Conservation (phyloP, 1,140 invertebrate species). For the Mamestra configurata region DNA sequence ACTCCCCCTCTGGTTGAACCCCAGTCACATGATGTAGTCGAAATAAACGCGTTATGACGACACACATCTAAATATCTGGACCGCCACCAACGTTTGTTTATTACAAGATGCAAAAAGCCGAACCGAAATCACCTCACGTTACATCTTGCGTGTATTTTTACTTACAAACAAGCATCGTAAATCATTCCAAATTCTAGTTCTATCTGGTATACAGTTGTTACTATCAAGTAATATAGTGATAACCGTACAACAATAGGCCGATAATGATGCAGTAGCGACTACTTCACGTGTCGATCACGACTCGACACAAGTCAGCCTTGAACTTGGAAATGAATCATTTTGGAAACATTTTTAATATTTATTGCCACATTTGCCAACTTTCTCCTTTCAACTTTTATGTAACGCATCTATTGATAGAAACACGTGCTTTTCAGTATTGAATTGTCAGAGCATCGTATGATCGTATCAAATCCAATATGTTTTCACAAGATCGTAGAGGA, state of each 20-base stretch:
- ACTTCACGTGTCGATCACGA: constrained; percentile 59
- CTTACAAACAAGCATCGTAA: constrained; percentile 7
- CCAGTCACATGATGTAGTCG: constrained; percentile 44
- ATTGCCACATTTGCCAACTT: constrained; percentile 47
- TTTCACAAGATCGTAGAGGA: not conserved
- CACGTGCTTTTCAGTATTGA: constrained; percentile 8
- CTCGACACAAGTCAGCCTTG: constrained; percentile 49
- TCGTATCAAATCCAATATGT: not conserved
- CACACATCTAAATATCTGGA: constrained; percentile 17
- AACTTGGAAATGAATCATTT: constrained; percentile 61
- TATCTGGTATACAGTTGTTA: constrained; percentile 33
- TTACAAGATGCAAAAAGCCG: constrained; percentile 40
- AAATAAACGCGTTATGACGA: constrained; percentile 46
- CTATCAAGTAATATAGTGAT: constrained; percentile 35
- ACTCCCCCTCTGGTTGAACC: constrained; percentile 32
- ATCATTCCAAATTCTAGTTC: constrained; percentile 28
- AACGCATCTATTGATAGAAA: constrained; percentile 7
- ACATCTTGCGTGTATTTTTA: constrained; percentile 2
- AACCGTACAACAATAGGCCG: constrained; percentile 20
- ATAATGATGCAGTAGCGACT: constrained; percentile 24
- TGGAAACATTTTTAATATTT: constrained; percentile 52
- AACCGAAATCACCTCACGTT: constrained; percentile 24
- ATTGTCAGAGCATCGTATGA: not conserved
- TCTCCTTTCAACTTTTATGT: constrained; percentile 42
- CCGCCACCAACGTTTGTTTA: constrained; percentile 38